These are phyloP conservation scores for Schizopygopsis malacanthus DNA, from an alignment of 2,797 vertebrate species.

Conservation along the genomic window DNA sequence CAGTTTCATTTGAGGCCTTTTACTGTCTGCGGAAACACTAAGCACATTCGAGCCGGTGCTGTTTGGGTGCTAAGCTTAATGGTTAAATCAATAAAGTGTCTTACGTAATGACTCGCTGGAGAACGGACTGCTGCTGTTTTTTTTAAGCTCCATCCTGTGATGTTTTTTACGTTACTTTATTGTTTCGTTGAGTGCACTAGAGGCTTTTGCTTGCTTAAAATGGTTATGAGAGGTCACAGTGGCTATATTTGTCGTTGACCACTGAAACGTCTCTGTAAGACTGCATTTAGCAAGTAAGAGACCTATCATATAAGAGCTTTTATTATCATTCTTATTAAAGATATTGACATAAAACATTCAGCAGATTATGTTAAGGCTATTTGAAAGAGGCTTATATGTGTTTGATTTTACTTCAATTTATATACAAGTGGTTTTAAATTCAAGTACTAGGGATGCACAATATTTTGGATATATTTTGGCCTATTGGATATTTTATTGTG, in stretches of 20 bases:
- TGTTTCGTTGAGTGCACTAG: not conserved
- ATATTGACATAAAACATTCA: not conserved
- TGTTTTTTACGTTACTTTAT: conserved; percentile 30
- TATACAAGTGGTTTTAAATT: not conserved
- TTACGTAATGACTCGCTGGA: not conserved
- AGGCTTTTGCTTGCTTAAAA: not conserved
- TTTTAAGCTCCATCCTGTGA: conserved; percentile 25
- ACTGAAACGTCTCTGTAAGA: not conserved
- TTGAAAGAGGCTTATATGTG: not conserved
- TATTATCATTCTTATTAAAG: not conserved
- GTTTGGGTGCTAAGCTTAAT: conserved; percentile 5
- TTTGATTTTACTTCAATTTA: too few relatives aligned
- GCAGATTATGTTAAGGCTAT: not conserved
- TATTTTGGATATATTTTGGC: not conserved
- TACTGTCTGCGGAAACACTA: not conserved
- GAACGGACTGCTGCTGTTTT: not conserved
- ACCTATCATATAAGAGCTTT: not conserved
- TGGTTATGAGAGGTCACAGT: conserved; percentile 16
- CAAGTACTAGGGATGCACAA: not conserved
- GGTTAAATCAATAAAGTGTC: not conserved
- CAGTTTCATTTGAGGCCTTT: conserved; percentile 1
- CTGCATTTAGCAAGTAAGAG: conserved; percentile 21
- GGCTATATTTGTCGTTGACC: conserved; percentile 17
- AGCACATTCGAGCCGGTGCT: not conserved
- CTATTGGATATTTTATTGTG: not conserved